phyloP scores from a whole-genome alignment of 2,113 vertebrate species.

The Ancistrus triradiatus region DNA sequence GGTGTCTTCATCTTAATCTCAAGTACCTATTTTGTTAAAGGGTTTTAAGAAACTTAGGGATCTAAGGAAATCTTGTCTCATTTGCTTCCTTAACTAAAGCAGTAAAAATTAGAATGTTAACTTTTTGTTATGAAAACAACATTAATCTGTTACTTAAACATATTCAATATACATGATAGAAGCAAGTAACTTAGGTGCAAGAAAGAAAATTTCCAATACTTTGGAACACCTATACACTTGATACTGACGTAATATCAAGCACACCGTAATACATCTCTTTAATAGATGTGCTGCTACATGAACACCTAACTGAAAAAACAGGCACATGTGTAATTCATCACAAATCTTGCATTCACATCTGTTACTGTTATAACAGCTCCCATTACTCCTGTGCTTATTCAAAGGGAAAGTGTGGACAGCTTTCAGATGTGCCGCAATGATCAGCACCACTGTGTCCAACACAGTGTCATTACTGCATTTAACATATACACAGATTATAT shows the following conservation, averaged over 20 bases:
- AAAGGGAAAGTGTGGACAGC: slow-evolving; percentile 64
- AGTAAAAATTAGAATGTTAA: slow-evolving; percentile 65
- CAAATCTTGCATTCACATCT: slow-evolving; percentile 62
- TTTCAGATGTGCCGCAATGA: slow-evolving; percentile 60
- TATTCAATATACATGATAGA: no score
- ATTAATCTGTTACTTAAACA: no score
- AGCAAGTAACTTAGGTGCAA: no score
- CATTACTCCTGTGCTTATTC: no score
- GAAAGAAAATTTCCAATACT: no score
- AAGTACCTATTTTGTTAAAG: slow-evolving; percentile 80
- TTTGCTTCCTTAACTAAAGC: slow-evolving; percentile 55
- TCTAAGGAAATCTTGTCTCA: slow-evolving; percentile 50
- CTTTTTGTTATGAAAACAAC: slow-evolving; percentile 61
- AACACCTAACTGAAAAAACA: slow-evolving; percentile 67
- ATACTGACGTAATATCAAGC: no score
- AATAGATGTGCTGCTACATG: slow-evolving; percentile 59
- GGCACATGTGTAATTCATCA: slow-evolving; percentile 68
- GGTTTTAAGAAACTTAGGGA: slow-evolving; percentile 73
- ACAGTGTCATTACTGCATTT: neutral
- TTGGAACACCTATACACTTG: no score
- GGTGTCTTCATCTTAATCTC: slow-evolving; percentile 61
- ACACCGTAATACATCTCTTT: no score
- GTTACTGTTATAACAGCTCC: no score
- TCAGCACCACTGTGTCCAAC: neutral
- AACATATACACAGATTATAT: neutral